Evolutionary conservation across 2,113 vertebrate species (phyloP).

Genomic region (Patagioenas fasciata): DNA sequence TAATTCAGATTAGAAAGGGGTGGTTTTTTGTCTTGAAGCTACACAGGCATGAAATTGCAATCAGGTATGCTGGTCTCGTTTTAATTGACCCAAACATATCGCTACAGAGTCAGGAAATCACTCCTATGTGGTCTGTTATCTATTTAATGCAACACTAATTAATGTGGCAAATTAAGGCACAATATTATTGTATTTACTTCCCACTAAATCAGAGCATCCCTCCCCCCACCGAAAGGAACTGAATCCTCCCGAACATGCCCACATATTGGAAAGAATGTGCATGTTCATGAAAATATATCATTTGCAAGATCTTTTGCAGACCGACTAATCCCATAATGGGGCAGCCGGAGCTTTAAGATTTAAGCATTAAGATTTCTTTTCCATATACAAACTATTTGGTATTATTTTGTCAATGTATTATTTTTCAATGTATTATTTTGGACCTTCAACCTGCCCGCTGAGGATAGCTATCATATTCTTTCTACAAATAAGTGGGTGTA

Average conservation of each 20-base stretch:
- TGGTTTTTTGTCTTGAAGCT: not conserved
- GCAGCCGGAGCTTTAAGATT: not conserved
- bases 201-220: not conserved
- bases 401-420: not conserved
- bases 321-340: not conserved
- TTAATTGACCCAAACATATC: not conserved
- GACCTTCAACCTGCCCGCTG: not conserved
- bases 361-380: not conserved
- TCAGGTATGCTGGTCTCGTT: not conserved
- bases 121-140: accelerated
- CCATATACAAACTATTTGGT: not conserved
- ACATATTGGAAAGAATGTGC: not conserved
- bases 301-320: not conserved
- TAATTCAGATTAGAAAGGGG: not conserved
- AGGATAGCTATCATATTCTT: accelerated
- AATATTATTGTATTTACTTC: not conserved
- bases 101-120: not conserved
- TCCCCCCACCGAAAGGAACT: too few relatives aligned
- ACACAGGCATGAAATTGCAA: not conserved
- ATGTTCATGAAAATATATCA: not conserved
- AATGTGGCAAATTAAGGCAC: not conserved
- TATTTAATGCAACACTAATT: not conserved
- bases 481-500: not conserved
- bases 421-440: not conserved
- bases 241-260: not conserved